Base-by-base conservation (phyloP, 2,888 invertebrate genomes). In the Ariolimax columbianus region DNA sequence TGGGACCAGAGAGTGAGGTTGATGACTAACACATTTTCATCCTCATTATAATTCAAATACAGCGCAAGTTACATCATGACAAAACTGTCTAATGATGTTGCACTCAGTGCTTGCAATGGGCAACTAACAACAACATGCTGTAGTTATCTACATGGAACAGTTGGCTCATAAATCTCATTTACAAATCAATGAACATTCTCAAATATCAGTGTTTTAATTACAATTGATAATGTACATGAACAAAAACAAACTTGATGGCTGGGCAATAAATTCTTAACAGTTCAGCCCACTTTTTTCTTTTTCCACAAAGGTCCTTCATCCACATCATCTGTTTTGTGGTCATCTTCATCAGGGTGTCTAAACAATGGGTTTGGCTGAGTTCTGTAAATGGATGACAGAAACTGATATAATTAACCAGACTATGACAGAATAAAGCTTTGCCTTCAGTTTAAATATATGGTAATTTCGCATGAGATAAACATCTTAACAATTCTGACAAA, bases 361-460 rank as follows among this genome's bases (percentile, higher is more conserved):
- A 97, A 97, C 86, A 98, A 96, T 0, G 97, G 95, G 89, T 96
- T 96, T 0, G 98, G 98, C 91, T 98, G 98, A 0, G 97, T 98
- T 91, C 94, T 94, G 88, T 23, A 90, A 88, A 82, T 19, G 82
- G 26, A 59, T 30, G 77, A 6, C 47, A 77, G 47, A 55, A 55
- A 6, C 17, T 55, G 6, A 72, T 43, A 73, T 26, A 33, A 7
- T 30, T 3, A 72, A 1, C 11, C n/a, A 7, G 38, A 70, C 14
- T 82, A 3, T 55, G 23, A 77, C 51, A 36, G 23, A 7, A 38
- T n/a, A 63, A 63, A 26, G 55, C 4, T 23, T 23, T 55, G 55
- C 23, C 14, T 55, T 55, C 23, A 36, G 14, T 30, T 33, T 70
- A 3, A 26, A n/a, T 19, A n/a, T 70, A 23, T 55, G n/a, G 3